Percentiles rank a stretch among this genome's conserved stretches.
Evolutionary conservation across 2,888 invertebrate species (phyloP).

Genomic region (Drosophila monieri): DNA sequence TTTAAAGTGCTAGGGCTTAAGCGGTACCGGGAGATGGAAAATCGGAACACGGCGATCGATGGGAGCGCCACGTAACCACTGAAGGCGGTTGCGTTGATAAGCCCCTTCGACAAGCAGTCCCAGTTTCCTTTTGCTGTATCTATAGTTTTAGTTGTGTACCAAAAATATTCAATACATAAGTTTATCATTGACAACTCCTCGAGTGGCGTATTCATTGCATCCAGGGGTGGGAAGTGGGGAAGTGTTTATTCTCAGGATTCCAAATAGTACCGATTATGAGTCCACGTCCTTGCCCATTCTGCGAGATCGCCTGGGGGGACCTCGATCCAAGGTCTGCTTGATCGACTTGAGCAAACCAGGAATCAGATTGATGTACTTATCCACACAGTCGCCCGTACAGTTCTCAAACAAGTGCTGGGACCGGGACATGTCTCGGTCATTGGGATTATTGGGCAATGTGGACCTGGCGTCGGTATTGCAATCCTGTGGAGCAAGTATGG

Average conservation of each 20-base stretch:
- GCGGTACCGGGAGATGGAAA: conserved; percentile 21
- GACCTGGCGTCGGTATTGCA: conserved; percentile 69
- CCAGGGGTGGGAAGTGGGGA: not conserved
- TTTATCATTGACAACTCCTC: conserved; percentile 16
- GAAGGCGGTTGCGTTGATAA: conserved; percentile 6
- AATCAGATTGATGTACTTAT: conserved; percentile 74
- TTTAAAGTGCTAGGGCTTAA: conserved; percentile 37
- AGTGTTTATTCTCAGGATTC: not conserved
- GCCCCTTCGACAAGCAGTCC: conserved; percentile 15
- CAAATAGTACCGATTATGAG: not conserved
- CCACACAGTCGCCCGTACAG: conserved; percentile 76
- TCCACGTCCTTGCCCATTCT: conserved; percentile 2
- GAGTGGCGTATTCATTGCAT: conserved; percentile 3
- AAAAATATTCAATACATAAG: conserved; percentile 44
- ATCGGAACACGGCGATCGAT: not conserved
- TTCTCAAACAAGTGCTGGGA: conserved; percentile 74
- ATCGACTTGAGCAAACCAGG: conserved; percentile 76
- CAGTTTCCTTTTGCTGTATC: conserved; percentile 26
- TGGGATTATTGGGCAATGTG: conserved; percentile 60
- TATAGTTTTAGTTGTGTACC: conserved; percentile 56
- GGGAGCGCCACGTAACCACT: conserved; percentile 8
- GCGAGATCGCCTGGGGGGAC: conserved; percentile 52
- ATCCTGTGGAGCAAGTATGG: conserved; percentile 50
- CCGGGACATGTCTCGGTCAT: conserved; percentile 63
- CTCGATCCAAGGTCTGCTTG: conserved; percentile 71